Conservation (phyloP, 2,888 invertebrate species). For the Aricia artaxerxes region DNA sequence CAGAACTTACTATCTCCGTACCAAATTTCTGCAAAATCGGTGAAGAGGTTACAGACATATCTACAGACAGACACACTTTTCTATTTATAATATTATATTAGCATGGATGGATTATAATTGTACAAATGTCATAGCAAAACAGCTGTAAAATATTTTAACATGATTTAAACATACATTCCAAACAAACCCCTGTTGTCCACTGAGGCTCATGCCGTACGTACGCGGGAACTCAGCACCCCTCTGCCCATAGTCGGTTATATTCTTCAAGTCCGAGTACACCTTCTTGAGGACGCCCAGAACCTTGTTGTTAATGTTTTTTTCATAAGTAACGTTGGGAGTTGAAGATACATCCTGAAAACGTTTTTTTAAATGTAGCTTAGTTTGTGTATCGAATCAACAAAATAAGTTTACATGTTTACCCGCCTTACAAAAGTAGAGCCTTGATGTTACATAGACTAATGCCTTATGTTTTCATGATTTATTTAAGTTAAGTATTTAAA, state of each 20-base stretch:
- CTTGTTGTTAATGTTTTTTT: neutral
- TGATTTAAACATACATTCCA: conserved; percentile 21
- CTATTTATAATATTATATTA: no score
- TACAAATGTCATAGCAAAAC: no score
- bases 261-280: neutral
- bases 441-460: no score
- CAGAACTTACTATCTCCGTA: no score
- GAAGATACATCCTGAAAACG: neutral
- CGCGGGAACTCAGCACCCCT: neutral
- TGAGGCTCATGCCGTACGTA: conserved; percentile 9
- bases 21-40: no score
- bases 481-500: no score
- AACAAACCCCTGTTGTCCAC: conserved; percentile 12
- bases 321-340: neutral
- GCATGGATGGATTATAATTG: no score
- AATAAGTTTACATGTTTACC: no score
- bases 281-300: conserved; percentile 4
- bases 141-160: neutral
- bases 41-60: no score
- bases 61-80: no score
- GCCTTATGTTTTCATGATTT: no score
- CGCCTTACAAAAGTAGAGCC: no score
- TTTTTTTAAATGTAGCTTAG: neutral
- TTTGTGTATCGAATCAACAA: neutral
- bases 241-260: conserved; percentile 1